Conservation (phyloP, 1,140 invertebrate genomes). For the Phymorhynchus buccinoides region DNA sequence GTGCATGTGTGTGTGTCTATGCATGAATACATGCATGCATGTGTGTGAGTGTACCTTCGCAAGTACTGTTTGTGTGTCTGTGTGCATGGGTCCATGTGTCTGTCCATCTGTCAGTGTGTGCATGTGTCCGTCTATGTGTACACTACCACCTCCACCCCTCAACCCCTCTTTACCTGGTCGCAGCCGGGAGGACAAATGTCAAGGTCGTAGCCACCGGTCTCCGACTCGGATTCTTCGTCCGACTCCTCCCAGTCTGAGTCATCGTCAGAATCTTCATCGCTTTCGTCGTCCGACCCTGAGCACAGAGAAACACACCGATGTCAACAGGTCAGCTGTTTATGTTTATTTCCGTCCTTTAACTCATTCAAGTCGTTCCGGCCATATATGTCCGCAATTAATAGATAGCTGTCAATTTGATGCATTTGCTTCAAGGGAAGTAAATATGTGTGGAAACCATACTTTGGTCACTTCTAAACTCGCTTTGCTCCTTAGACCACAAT, state of each 20-base stretch:
- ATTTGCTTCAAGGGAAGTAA: no score
- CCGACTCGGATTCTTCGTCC: slow-evolving; percentile 71
- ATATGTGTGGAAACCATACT: no score
- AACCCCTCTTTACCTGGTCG: slow-evolving; percentile 74
- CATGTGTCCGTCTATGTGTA: not conserved
- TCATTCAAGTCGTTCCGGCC: no score
- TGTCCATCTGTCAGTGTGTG: not conserved
- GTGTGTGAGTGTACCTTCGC: not conserved
- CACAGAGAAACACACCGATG: no score
- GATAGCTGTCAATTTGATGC: no score
- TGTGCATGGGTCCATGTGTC: not conserved
- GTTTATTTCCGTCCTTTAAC: no score
- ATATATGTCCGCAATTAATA: no score
- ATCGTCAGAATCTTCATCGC: slow-evolving; percentile 71
- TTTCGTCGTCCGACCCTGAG: slow-evolving; percentile 71
- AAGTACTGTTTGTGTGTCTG: not conserved
- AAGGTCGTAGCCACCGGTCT: slow-evolving; percentile 78
- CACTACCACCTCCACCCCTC: not conserved
- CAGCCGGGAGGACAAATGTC: slow-evolving; percentile 84
- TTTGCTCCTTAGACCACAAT: no score
- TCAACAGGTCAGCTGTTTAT: no score
- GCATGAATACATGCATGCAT: not conserved
- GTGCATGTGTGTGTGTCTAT: not conserved
- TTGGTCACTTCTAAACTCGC: no score
- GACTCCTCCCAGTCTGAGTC: slow-evolving; percentile 72